A percentile compares a stretch with the other conserved stretches of the same genome.
These are phyloP conservation scores for Thymelicus acteon DNA, from an alignment of 2,888 invertebrate species.

Conservation along the genomic window DNA sequence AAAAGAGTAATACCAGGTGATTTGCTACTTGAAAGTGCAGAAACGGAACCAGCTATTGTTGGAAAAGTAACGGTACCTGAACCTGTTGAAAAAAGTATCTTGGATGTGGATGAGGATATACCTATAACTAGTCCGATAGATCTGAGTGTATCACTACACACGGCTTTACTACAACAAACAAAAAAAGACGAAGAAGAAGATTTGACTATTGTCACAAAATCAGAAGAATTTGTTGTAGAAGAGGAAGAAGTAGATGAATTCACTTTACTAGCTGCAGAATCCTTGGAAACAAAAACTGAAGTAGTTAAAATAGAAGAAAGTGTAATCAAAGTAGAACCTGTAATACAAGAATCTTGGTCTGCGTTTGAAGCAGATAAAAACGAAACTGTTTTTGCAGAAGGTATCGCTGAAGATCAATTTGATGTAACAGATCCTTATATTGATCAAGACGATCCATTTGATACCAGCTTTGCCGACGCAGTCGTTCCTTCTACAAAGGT, in stretches of 20 bases:
- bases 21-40: constrained; percentile 87
- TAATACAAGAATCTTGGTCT: constrained; percentile 86
- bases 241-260: constrained; percentile 89
- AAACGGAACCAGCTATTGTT: constrained; percentile 54
- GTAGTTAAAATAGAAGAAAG: constrained; percentile 73
- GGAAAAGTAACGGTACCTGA: constrained; percentile 81
- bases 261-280: constrained; percentile 91
- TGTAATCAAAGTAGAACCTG: constrained; percentile 71
- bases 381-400: constrained; percentile 74
- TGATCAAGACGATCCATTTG: constrained; percentile 92
- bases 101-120: constrained; percentile 90
- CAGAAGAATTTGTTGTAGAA: constrained; percentile 39
- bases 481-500: constrained; percentile 84
- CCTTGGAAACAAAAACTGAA: constrained; percentile 85
- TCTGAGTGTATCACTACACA: constrained; percentile 87
- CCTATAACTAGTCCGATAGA: constrained; percentile 89
- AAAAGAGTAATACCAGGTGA: constrained; percentile 88
- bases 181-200: constrained; percentile 55
- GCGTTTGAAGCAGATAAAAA: constrained; percentile 86
- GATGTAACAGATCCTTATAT: constrained; percentile 76
- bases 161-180: constrained; percentile 78
- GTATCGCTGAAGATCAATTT: constrained; percentile 76
- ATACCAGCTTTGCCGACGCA: constrained; percentile 92
- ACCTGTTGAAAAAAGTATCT: constrained; percentile 87
- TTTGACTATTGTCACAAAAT: constrained; percentile 40